phyloP scores from a whole-genome alignment of 1,140 invertebrate genomes.

The Ips nitidus region DNA sequence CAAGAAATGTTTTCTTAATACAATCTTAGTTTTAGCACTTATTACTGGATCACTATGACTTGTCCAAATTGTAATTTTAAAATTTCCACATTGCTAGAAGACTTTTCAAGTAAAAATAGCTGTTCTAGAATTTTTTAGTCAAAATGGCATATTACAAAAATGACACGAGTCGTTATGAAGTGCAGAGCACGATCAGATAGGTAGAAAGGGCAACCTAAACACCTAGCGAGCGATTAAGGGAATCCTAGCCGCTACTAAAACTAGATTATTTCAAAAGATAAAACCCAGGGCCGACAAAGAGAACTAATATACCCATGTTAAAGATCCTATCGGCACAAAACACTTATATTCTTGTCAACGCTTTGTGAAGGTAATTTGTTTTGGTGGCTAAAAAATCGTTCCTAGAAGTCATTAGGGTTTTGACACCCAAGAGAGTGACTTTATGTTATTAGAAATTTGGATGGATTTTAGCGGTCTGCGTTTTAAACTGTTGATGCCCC shows the following conservation, averaged over 20 bases:
- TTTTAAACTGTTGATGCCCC: too few relatives aligned
- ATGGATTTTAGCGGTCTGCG: too few relatives aligned
- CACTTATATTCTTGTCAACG: constrained; percentile 36
- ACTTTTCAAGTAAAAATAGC: too few relatives aligned
- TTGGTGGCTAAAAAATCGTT: constrained; percentile 20
- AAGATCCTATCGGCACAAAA: constrained; percentile 32
- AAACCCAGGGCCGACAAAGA: constrained; percentile 28
- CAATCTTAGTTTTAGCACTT: too few relatives aligned
- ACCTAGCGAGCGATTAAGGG: constrained; percentile 19
- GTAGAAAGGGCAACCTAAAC: constrained; percentile 14
- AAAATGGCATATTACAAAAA: neutral
- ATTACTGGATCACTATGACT: too few relatives aligned
- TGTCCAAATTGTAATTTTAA: too few relatives aligned
- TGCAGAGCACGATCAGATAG: too few relatives aligned
- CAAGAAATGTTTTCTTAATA: too few relatives aligned
- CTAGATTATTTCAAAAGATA: constrained; percentile 30
- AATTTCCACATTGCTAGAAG: too few relatives aligned
- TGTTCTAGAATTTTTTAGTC: too few relatives aligned
- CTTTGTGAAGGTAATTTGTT: constrained; percentile 25
- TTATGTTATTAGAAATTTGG: neutral
- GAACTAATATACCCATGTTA: constrained; percentile 37
- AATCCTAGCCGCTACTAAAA: constrained; percentile 30
- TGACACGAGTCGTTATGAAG: too few relatives aligned
- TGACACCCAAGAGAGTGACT: constrained; percentile 4
- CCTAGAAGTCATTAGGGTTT: constrained; percentile 17